phyloP scores from a whole-genome alignment of 2,113 vertebrate genomes.

The Genyomyrus donnyi region DNA sequence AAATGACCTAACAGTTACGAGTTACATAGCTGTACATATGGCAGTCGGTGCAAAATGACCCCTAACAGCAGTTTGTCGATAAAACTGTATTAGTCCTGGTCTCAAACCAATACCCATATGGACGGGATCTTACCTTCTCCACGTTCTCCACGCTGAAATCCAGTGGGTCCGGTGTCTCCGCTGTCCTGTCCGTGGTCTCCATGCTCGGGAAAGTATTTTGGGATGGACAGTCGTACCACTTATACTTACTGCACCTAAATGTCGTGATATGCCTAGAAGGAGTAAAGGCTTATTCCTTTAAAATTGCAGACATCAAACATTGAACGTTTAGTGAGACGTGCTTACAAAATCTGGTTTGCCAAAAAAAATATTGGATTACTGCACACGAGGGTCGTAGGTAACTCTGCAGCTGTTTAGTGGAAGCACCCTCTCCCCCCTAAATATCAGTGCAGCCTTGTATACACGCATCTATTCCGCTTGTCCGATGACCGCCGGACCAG shows the following conservation, averaged over 20 bases:
- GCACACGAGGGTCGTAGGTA: not conserved
- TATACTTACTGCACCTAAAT: not conserved
- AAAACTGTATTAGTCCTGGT: not conserved
- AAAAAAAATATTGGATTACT: not conserved
- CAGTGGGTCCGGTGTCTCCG: conserved; percentile 51
- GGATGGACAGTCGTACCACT: not conserved
- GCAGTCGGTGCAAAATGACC: not conserved
- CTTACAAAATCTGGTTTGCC: not conserved
- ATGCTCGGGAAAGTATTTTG: conserved; percentile 12
- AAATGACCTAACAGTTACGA: not conserved
- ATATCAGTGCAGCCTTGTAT: not conserved
- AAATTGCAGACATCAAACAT: not conserved
- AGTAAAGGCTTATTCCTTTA: not conserved
- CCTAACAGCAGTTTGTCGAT: not conserved
- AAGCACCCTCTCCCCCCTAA: not conserved
- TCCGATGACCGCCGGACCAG: not conserved
- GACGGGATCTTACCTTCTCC: conserved; percentile 68
- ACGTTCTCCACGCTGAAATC: conserved; percentile 81
- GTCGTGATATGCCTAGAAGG: not conserved
- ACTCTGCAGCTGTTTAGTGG: not conserved
- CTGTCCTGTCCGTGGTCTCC: conserved; percentile 38
- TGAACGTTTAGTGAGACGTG: not conserved
- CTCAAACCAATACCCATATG: not conserved
- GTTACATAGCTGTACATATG: not conserved
- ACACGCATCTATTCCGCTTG: not conserved